These are phyloP conservation scores for Limnothrissa miodon DNA, from an alignment of 2,113 vertebrate genomes.

Conservation along the genomic window DNA sequence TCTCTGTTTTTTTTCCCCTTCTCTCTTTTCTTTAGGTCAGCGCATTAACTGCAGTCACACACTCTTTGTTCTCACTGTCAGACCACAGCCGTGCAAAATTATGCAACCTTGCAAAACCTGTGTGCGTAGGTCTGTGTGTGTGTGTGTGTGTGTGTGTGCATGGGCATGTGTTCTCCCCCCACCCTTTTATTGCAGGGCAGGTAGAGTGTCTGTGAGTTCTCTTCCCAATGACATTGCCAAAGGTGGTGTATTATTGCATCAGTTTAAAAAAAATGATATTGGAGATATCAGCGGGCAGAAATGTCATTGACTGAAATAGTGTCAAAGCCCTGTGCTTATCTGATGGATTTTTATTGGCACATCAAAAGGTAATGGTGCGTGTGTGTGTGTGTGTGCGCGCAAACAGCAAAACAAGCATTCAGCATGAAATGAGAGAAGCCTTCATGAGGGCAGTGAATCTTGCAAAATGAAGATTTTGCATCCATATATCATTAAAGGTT, in stretches of 20 bases:
- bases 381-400: neutral
- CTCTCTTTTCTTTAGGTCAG: constrained; percentile 4
- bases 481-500: neutral
- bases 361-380: neutral
- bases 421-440: neutral
- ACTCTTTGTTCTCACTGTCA: neutral
- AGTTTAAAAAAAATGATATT: constrained; percentile 13
- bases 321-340: neutral
- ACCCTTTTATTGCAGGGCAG: neutral
- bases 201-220: neutral
- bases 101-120: neutral
- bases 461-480: neutral
- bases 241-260: constrained; percentile 19
- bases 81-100: neutral
- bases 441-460: neutral
- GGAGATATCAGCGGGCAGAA: constrained; percentile 15
- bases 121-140: neutral
- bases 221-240: constrained; percentile 7
- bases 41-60: neutral
- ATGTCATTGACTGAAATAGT: constrained; percentile 16
- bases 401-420: neutral
- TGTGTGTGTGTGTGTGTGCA: neutral
- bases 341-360: constrained; percentile 7
- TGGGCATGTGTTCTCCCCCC: neutral
- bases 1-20: neutral